phyloP scores from a whole-genome alignment of 2,888 invertebrate genomes.

The Rotaria sp. region DNA sequence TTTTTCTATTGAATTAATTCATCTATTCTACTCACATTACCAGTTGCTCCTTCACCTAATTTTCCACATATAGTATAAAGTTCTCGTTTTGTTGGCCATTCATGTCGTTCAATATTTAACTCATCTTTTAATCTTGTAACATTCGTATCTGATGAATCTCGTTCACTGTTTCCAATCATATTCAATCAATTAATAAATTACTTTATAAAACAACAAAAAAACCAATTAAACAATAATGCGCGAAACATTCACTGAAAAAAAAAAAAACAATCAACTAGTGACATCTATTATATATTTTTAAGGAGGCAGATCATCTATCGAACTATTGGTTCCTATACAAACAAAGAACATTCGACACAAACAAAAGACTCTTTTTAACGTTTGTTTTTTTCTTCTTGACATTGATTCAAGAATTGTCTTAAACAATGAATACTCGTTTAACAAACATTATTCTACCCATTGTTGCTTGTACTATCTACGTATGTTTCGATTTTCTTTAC shows the following conservation, averaged over 20 bases:
- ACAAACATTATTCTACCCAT: neutral
- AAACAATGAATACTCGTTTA: neutral
- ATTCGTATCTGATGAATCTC: neutral
- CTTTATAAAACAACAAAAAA: too few relatives aligned
- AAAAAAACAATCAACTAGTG: neutral
- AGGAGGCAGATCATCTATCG: neutral
- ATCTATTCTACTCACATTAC: neutral
- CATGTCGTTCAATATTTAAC: slow-evolving; percentile 5
- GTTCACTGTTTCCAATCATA: neutral
- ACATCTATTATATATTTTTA: neutral
- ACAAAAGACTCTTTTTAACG: neutral
- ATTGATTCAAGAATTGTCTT: neutral
- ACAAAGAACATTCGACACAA: neutral
- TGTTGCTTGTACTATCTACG: neutral
- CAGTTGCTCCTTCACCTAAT: slow-evolving; percentile 27
- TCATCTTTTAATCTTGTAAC: neutral
- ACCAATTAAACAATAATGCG: too few relatives aligned
- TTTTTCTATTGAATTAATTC: neutral
- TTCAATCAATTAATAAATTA: too few relatives aligned
- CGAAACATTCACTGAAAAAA: neutral
- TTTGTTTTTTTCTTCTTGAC: slow-evolving; percentile 6
- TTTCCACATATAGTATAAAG: neutral
- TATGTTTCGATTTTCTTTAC: neutral
- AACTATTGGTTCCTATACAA: neutral
- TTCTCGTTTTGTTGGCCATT: slow-evolving; percentile 18